phyloP scores from a whole-genome alignment of 2,113 vertebrate genomes.

The Urocynchramus pylzowi region DNA sequence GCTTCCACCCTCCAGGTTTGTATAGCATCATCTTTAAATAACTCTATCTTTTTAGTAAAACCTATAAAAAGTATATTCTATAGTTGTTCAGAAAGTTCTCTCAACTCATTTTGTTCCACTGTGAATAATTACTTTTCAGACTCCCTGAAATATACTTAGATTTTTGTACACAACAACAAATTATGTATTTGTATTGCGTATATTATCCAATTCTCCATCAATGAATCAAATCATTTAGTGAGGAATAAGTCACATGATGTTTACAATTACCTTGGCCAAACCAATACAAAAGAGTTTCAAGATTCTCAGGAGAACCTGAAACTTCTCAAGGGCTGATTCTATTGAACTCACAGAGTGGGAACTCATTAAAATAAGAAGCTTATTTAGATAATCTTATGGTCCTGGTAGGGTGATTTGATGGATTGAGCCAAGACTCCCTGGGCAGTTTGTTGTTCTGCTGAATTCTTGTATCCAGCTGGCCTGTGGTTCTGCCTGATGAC shows the following conservation, averaged over 20 bases:
- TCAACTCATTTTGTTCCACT: background rate
- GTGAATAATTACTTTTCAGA: background rate
- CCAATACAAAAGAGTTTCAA: background rate
- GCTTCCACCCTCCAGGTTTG: background rate
- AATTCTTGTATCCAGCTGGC: background rate
- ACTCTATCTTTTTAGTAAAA: background rate
- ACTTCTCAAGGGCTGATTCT: background rate
- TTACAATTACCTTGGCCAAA: background rate
- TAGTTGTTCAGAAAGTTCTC: background rate
- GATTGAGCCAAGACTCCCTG: background rate
- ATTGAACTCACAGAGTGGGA: background rate
- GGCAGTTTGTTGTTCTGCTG: background rate
- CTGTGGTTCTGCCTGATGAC: background rate
- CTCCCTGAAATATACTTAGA: background rate
- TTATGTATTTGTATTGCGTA: background rate
- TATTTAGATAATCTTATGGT: background rate
- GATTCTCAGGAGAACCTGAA: background rate
- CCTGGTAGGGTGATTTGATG: background rate
- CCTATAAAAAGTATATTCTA: background rate
- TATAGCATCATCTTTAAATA: background rate
- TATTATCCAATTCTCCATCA: background rate
- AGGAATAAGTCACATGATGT: fast-evolving
- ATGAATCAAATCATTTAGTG: background rate
- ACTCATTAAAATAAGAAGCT: background rate
- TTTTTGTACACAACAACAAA: background rate